Conservation (phyloP, 2,888 invertebrate genomes). For the Mamestra brassicae region DNA sequence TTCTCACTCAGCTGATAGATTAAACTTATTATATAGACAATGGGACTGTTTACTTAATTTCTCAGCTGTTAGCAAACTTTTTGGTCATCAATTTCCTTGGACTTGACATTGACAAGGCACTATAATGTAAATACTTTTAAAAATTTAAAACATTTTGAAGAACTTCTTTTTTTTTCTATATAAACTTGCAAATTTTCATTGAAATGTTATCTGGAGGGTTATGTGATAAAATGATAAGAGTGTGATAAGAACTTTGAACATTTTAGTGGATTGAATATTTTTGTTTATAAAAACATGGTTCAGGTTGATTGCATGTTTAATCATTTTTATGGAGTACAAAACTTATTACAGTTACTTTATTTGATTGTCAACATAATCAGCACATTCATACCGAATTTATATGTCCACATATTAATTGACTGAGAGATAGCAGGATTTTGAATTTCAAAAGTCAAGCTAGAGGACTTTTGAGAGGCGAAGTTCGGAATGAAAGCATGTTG, state of each 20-base stretch:
- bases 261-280: constrained; percentile 25
- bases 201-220: constrained; percentile 34
- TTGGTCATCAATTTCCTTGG: constrained; percentile 14
- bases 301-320: constrained; percentile 6
- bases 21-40: constrained; percentile 8
- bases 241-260: constrained; percentile 31
- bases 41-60: constrained; percentile 16
- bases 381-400: background rate
- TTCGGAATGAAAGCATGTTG: constrained; percentile 32
- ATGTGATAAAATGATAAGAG: constrained; percentile 46
- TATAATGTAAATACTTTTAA: constrained; percentile 7
- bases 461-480: background rate
- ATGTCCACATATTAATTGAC: background rate
- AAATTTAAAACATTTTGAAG: background rate
- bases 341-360: background rate
- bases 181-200: constrained; percentile 16
- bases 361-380: background rate
- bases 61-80: constrained; percentile 29
- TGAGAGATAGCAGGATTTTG: background rate
- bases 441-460: background rate
- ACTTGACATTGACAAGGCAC: constrained; percentile 20
- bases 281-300: constrained; percentile 33
- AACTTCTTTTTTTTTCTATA: background rate
- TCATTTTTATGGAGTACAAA: background rate
- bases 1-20: constrained; percentile 24